These are phyloP conservation scores for Papilio glaucus DNA, from an alignment of 1,140 invertebrate species.

Conservation along the genomic window DNA sequence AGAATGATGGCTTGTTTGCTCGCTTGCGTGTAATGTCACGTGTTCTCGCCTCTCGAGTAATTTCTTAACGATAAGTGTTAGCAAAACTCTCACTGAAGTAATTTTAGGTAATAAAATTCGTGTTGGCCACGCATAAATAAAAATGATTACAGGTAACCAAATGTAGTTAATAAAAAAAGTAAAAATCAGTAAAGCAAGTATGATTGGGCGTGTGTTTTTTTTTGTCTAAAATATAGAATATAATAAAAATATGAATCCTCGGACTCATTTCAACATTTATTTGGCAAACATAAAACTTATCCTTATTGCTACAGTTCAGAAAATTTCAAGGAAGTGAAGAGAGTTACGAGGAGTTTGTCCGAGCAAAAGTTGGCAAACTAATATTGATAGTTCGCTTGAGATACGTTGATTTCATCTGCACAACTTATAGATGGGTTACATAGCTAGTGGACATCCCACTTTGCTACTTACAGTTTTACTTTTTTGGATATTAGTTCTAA, in stretches of 20 bases:
- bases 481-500: background rate
- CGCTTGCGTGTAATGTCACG: constrained; percentile 23
- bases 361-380: constrained; percentile 14
- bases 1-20: constrained; percentile 30
- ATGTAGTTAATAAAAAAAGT: background rate
- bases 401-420: background rate
- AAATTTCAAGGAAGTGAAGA: background rate
- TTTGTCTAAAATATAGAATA: background rate
- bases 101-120: background rate
- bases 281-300: constrained; percentile 6
- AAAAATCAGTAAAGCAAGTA: background rate
- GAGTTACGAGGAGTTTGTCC: constrained; percentile 10
- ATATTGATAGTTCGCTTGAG: constrained; percentile 19
- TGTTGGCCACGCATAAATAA: background rate
- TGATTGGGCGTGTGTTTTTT: background rate
- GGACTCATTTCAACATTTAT: background rate
- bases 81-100: background rate
- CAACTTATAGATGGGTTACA: background rate
- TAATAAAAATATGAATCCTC: background rate
- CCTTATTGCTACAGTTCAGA: background rate
- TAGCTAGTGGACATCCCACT: background rate
- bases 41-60: constrained; percentile 5
- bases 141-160: background rate
- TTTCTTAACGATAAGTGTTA: constrained; percentile 22
- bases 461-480: background rate